Evolutionary conservation across 2,113 vertebrate genomes (phyloP), one percentile per base, ranked within the genome.

Genomic region (Speoplatyrhinus poulsoni): DNA sequence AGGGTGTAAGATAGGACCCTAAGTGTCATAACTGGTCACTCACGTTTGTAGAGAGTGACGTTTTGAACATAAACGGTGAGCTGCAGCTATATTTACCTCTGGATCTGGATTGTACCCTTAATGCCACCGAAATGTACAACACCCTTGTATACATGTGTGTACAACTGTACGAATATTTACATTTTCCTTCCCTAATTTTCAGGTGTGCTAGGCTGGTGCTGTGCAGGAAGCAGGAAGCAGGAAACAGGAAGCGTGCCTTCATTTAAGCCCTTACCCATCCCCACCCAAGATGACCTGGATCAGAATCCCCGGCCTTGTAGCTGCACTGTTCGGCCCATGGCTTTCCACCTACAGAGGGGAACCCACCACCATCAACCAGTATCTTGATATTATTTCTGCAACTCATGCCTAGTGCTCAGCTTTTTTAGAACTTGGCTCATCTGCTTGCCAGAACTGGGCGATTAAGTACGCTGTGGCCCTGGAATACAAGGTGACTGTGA

Each of bases 201-300:
- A 99, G 97, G 97, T 99, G 93, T 99, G 97, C 94, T 99, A 98
- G 95, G 91, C 90, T 91, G 93, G 92, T 84, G 93, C 93, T 80
- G 91, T 92, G 94, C 93, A 76, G 79, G 84, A 88, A 92, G 94
- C 93, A 76, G 79, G 84, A 88, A 92, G 94, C 93, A 76, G 79
- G 85, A 88, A 92, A 85, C 85, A 91, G 96, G 95, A 95, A 91
- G 96, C 94, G 96, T 98, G 97, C 96, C 97, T 99, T 99, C 96
- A 98, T 98, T 95, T 96, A 75, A 96, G 93, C 94, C 93, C 95
- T 94, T 90, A 93, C 92, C 95, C 96, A 96, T 96, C 88, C 91
- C 95, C 95, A 93, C 95, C 94, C 87, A 92, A 95, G 94, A 95
- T 94, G 91, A 93, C 93, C 95, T 93, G 87, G 82, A 87, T 94